A percentile compares a stretch with the other conserved stretches of the same genome.
Evolutionary conservation across 2,113 vertebrate species (phyloP).

Genomic region (Cichladusa arquata): DNA sequence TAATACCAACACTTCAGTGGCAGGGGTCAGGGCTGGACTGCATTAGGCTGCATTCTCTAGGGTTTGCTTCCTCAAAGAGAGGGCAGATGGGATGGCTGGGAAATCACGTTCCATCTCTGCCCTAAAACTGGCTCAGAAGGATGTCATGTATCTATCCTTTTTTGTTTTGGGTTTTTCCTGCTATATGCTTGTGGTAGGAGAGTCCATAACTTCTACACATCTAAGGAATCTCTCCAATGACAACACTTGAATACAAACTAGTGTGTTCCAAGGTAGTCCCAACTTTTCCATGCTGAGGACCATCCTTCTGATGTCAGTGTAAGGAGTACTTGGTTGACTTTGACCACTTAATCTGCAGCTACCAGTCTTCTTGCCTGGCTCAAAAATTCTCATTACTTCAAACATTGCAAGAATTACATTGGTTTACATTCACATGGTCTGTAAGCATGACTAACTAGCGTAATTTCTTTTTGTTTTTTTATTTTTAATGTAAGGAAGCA

Average conservation of each 20-base stretch:
- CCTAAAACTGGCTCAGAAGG: not conserved
- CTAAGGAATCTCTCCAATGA: not conserved
- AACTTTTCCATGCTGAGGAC: not conserved
- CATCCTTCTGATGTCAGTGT: not conserved
- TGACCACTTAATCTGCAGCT: not conserved
- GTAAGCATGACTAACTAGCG: not conserved
- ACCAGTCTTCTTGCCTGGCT: not conserved
- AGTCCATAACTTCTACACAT: not conserved
- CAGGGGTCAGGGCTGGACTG: not conserved
- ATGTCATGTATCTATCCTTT: not conserved
- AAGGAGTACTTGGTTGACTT: not conserved
- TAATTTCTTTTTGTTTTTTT: not conserved
- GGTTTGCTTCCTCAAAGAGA: not conserved
- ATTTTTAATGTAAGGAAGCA: not conserved
- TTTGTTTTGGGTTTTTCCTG: not conserved
- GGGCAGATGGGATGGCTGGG: not conserved
- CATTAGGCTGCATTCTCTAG: not conserved
- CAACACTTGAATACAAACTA: not conserved
- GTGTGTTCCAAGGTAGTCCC: not conserved
- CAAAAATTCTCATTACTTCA: not conserved
- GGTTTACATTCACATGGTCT: not conserved
- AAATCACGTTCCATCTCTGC: not conserved
- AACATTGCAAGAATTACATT: not conserved
- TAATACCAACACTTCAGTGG: not conserved
- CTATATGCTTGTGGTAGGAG: not conserved